Evolutionary conservation across 2,888 invertebrate species (phyloP).

Genomic region (Rhagium mordax): DNA sequence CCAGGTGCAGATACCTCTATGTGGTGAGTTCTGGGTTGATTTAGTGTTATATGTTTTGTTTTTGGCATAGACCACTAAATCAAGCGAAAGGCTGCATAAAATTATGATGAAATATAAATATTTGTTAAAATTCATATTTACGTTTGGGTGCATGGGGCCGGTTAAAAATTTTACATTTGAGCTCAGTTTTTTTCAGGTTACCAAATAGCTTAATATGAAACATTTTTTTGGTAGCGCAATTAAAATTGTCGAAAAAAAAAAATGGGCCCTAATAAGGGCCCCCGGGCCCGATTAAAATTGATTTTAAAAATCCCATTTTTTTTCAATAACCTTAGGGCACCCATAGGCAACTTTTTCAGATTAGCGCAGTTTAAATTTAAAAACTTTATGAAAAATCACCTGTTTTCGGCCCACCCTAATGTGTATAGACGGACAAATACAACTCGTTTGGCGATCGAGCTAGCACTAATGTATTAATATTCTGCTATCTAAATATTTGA

Average conservation of each 20-base stretch:
- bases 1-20: constrained; percentile 6
- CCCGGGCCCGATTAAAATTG: background rate
- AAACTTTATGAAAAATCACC: background rate
- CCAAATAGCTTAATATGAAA: too few species aligned
- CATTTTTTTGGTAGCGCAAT: too few species aligned
- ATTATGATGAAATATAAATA: background rate
- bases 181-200: background rate
- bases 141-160: too few species aligned
- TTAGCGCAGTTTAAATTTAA: too few species aligned
- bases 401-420: background rate
- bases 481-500: too few species aligned
- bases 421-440: too few species aligned
- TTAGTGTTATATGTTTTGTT: too few species aligned
- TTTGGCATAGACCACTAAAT: too few species aligned
- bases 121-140: too few species aligned
- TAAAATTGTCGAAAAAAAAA: background rate
- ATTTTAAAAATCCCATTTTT: background rate
- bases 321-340: background rate
- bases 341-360: constrained; percentile 1
- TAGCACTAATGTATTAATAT: too few species aligned
- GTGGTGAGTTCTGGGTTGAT: constrained; percentile 22
- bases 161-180: too few species aligned
- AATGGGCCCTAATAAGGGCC: background rate
- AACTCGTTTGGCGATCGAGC: too few species aligned
- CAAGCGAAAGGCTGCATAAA: constrained; percentile 1